Base-by-base conservation (phyloP, 2,113 vertebrate genomes). In the Murina feae region DNA sequence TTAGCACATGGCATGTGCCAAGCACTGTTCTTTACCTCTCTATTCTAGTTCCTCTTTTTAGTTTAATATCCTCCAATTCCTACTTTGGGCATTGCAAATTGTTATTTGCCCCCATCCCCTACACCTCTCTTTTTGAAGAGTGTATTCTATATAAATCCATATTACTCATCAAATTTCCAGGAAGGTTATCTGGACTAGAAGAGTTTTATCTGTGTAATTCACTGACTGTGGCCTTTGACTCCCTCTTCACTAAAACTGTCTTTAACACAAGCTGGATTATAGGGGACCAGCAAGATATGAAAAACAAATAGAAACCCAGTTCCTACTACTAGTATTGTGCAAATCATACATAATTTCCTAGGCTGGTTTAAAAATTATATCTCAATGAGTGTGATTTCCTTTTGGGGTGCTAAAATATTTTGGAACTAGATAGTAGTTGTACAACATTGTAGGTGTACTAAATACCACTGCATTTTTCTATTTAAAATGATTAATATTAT, bases 401-500 rank as follows among this genome's bases (percentile, higher is more conserved):
- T 80, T 75, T 18, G 9, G 23, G 4, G 5, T 84, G 21, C 21
- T 90, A 23, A 91, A 82, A n/a, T 68, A 2, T 87, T 96, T 72
- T 58, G 51, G 55, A 81, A 58, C 6, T 91, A 75, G 10, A 25
- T 23, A 92, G 39, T 65, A 78, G 42, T 60, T 81, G 28, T 69
- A 74, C 30, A 30, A 60, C 42, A 86, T 28, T 55, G 75, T 86
- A 60, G 25, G 17, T 78, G 5, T 60, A 47, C 47, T 91, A 85
- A 39, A 42, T 53, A 9, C 2, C 53, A 51, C 28, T 81, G 17
- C 51, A 81, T 60, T 58, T 37, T 89, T 93, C 51, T 75, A 8
- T 58, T 81, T 74, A 81, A 96, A 94, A 87, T 87, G 39, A 44
- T 72, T 85, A 47, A 69, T 86, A 81, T 78, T 72, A 66, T 86